Evolutionary conservation across 1,140 invertebrate species (phyloP).

Genomic region (Wasmannia auropunctata): DNA sequence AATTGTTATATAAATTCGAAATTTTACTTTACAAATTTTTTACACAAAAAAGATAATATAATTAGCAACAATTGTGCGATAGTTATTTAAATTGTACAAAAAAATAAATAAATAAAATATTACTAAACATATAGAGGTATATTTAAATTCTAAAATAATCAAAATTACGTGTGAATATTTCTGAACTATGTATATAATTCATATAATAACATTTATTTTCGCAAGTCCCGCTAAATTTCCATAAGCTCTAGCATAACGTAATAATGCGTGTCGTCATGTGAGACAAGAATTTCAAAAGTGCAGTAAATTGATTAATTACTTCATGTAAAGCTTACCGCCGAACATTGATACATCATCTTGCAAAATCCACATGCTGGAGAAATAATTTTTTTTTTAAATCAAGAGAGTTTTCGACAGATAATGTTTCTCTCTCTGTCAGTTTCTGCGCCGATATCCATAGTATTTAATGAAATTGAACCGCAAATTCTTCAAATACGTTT

Average conservation of each 20-base stretch:
- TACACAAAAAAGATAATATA: neutral
- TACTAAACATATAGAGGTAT: neutral
- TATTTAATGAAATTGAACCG: neutral
- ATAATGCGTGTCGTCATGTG: conserved; percentile 24
- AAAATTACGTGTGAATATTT: neutral
- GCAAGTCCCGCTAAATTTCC: conserved; percentile 13
- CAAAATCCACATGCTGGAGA: neutral
- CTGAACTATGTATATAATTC: neutral
- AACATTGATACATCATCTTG: conserved; percentile 2
- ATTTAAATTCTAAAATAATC: neutral
- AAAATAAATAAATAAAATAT: conserved; percentile 14
- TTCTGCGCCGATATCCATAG: neutral
- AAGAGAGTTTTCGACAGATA: neutral
- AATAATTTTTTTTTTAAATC: neutral
- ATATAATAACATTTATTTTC: conserved; percentile 51
- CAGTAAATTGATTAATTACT: conserved; percentile 27
- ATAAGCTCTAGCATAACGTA: conserved; percentile 31
- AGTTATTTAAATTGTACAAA: conserved; percentile 16
- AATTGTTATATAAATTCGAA: neutral
- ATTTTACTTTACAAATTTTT: neutral
- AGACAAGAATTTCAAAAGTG: conserved; percentile 20
- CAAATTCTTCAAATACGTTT: neutral
- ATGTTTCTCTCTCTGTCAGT: neutral
- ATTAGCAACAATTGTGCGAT: neutral
- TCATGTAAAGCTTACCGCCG: neutral